Evolutionary conservation across 1,140 invertebrate species (phyloP).

Genomic region (Frieseomelitta varia): DNA sequence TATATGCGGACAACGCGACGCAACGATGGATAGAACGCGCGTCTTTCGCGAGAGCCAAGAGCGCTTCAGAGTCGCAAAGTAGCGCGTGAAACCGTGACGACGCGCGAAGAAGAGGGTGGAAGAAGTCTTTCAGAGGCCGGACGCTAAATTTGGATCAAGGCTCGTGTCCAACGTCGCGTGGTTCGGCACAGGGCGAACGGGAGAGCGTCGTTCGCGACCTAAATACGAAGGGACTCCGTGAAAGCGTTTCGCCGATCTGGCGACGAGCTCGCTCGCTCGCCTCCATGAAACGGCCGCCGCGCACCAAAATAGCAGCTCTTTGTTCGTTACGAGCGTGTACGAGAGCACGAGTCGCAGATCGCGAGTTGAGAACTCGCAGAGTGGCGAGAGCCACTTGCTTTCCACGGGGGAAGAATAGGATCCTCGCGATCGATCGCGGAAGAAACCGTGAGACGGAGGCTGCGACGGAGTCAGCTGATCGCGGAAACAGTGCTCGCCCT

Average conservation of each 20-base stretch:
- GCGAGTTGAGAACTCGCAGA: not conserved
- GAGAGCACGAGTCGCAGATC: not conserved
- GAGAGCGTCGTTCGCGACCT: too few relatives aligned
- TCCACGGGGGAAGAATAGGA: not conserved
- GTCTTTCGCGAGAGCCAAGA: constrained; percentile 44
- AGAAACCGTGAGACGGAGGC: not conserved
- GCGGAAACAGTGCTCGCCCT: not conserved
- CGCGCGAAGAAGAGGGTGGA: constrained; percentile 35
- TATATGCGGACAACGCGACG: too few relatives aligned
- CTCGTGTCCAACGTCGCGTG: constrained; percentile 40
- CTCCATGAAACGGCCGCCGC: constrained; percentile 64
- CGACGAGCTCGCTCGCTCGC: constrained; percentile 48
- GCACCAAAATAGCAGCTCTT: constrained; percentile 67
- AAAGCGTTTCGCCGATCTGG: constrained; percentile 8
- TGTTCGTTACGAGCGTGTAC: constrained; percentile 55
- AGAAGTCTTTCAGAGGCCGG: constrained; percentile 49
- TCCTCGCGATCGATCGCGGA: constrained; percentile 52
- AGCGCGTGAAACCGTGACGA: not conserved
- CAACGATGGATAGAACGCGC: not conserved
- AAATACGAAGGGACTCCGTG: constrained; percentile 67
- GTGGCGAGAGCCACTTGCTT: not conserved
- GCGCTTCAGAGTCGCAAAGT: constrained; percentile 19
- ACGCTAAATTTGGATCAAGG: constrained; percentile 66
- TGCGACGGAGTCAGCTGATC: not conserved
- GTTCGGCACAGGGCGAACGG: constrained; percentile 49